Evolutionary conservation across 2,797 vertebrate genomes (phyloP).

Genomic region (Scomberomorus guttatus): DNA sequence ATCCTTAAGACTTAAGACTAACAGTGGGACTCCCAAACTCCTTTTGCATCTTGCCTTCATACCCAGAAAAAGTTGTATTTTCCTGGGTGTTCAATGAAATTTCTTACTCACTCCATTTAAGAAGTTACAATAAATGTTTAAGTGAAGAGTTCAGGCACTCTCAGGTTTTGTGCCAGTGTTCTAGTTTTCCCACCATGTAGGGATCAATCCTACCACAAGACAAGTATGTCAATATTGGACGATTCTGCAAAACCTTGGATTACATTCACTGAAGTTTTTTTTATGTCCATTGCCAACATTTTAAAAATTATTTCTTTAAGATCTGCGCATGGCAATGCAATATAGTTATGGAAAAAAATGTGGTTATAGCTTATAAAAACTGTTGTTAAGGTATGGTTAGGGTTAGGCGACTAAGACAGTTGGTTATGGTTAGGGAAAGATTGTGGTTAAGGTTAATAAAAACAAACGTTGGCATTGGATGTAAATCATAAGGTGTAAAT

Average conservation of each 20-base stretch:
- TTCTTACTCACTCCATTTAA: not conserved
- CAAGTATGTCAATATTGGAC: too few relatives aligned
- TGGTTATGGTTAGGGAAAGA: not conserved
- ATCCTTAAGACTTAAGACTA: not conserved
- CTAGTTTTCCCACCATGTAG: not conserved
- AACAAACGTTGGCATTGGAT: too few relatives aligned
- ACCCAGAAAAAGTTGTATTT: not conserved
- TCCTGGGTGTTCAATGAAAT: not conserved
- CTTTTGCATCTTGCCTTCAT: not conserved
- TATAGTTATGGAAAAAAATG: not conserved
- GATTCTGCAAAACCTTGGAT: not conserved
- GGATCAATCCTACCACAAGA: not conserved
- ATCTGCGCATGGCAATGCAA: not conserved
- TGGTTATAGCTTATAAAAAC: not conserved
- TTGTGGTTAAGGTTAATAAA: too few relatives aligned
- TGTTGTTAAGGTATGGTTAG: not conserved
- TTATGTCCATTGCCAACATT: not conserved
- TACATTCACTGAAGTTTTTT: not conserved
- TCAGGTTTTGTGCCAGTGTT: not conserved
- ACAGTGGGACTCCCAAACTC: not conserved
- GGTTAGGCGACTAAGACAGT: not conserved
- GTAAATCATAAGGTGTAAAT: not conserved
- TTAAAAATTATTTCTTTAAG: not conserved
- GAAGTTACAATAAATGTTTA: not conserved
- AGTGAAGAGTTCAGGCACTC: not conserved